phyloP scores from a whole-genome alignment of 1,140 invertebrate genomes.

The Bombus terrestris region DNA sequence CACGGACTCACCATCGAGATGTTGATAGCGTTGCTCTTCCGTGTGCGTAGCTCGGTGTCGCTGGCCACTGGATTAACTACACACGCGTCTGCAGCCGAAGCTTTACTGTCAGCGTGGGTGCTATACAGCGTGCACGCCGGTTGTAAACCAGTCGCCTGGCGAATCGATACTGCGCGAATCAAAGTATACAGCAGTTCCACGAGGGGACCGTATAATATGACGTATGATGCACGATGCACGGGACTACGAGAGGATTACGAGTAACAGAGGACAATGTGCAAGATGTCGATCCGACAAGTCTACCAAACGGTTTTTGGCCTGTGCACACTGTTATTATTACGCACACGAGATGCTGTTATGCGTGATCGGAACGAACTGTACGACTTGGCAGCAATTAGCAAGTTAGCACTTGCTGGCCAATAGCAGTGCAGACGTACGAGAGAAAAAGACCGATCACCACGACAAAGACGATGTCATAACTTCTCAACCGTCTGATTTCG shows the following conservation, averaged over 20 bases:
- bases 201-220: background rate
- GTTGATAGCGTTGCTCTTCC: constrained; percentile 34
- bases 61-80: background rate
- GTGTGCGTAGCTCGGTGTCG: constrained; percentile 24
- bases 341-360: background rate
- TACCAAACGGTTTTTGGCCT: constrained; percentile 7
- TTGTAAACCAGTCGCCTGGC: constrained; percentile 3
- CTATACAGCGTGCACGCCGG: constrained; percentile 3
- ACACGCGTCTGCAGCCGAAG: constrained; percentile 27
- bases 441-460: background rate
- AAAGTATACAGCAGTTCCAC: constrained; percentile 36
- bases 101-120: constrained; percentile 16
- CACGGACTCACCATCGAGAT: constrained; percentile 57
- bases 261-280: background rate
- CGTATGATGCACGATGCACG: background rate
- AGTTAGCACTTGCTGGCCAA: background rate
- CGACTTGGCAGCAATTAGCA: background rate
- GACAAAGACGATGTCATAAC: constrained; percentile 33
- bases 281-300: background rate
- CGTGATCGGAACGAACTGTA: background rate
- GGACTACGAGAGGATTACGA: background rate
- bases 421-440: background rate
- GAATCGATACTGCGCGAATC: constrained; percentile 43
- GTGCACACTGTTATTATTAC: constrained; percentile 23
- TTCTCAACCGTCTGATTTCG: constrained; percentile 42